Percentiles rank a stretch among this genome's conserved stretches.
Conservation (phyloP, 1,140 invertebrate species). For the Laupala kohalensis region DNA sequence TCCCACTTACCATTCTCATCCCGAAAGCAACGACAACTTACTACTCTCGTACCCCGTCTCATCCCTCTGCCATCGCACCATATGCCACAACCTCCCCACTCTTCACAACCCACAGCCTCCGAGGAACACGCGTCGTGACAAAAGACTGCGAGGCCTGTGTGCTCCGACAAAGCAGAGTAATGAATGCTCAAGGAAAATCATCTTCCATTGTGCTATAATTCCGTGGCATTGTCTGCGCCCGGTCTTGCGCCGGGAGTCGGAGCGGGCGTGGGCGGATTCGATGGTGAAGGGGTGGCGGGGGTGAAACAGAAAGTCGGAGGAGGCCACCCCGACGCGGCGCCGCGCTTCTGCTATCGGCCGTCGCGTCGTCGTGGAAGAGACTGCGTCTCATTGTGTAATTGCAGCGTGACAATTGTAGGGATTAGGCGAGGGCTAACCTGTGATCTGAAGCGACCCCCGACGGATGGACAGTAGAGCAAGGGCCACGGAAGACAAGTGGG, state of each 20-base stretch:
- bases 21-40: no score
- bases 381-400: conserved; percentile 7
- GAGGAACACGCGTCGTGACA: conserved; percentile 2
- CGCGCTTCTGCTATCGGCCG: no score
- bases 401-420: conserved; percentile 5
- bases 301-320: no score
- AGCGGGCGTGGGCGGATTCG: not conserved
- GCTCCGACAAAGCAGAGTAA: conserved; percentile 11
- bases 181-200: conserved; percentile 15
- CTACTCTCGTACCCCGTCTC: no score
- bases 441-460: not conserved
- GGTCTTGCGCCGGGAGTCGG: not conserved
- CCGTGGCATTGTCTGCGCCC: conserved; percentile 9
- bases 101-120: not conserved
- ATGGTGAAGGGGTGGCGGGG: no score
- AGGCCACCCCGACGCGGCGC: no score
- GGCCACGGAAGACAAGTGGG: no score
- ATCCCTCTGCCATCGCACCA: no score
- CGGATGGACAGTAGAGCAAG: no score
- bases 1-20: no score
- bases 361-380: no score
- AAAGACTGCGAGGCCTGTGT: not conserved
- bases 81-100: no score
- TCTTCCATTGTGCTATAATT: conserved; percentile 15
- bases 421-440: not conserved